Conservation (phyloP, 2,797 vertebrate genomes). For the Dryobates pubescens region DNA sequence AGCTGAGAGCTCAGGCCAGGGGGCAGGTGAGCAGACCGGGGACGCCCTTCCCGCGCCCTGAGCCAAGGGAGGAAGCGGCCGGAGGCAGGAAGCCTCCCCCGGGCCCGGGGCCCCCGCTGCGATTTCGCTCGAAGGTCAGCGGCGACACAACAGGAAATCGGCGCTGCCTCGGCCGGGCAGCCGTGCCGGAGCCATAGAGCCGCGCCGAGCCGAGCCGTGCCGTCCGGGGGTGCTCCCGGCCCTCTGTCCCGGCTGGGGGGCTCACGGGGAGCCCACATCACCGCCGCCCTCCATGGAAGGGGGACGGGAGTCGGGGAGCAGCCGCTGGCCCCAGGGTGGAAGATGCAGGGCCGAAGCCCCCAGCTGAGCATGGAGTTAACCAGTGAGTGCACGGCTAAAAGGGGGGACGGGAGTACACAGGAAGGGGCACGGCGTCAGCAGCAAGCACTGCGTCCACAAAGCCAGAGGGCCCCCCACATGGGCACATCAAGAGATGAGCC, state of each 20-base stretch:
- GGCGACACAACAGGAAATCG: conserved; percentile 73
- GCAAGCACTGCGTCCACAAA: fast-evolving
- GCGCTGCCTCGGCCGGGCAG: background rate
- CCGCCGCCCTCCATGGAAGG: conserved; percentile 76
- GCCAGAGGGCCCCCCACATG: fast-evolving
- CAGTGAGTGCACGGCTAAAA: conserved; percentile 66
- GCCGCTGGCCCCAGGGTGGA: conserved; percentile 65
- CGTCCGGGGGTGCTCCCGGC: background rate
- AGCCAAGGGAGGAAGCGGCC: conserved; percentile 65
- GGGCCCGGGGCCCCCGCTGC: conserved; percentile 18
- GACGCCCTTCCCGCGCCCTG: background rate
- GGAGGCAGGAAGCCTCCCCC: conserved; percentile 63
- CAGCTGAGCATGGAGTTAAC: conserved; percentile 79
- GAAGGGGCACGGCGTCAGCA: background rate
- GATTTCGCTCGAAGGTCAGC: conserved; percentile 63
- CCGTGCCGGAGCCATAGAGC: background rate
- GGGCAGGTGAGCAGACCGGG: conserved; percentile 42
- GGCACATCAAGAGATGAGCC: background rate
- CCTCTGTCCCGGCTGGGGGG: background rate
- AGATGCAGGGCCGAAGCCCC: conserved; percentile 64
- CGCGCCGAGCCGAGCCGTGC: background rate
- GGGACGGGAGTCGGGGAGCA: conserved; percentile 63
- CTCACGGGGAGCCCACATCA: conserved; percentile 8
- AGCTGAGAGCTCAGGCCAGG: fast-evolving
- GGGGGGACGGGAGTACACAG: background rate